phyloP scores from a whole-genome alignment of 2,888 invertebrate species.

The Tenthredo notha region DNA sequence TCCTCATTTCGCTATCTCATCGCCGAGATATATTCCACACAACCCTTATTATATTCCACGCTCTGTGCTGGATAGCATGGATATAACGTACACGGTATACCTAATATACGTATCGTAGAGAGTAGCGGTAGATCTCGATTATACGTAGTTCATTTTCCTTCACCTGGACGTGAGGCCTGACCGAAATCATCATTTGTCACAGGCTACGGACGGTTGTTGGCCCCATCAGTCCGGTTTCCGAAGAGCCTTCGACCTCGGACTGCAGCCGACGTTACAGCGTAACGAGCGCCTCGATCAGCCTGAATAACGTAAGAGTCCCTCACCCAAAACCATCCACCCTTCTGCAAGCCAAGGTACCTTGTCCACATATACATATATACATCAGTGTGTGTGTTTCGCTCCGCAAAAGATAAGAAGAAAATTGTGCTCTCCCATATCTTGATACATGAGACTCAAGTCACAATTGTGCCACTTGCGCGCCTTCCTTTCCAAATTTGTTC shows the following conservation, averaged over 20 bases:
- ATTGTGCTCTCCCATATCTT: not conserved
- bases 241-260: constrained; percentile 69
- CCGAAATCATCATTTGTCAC: constrained; percentile 43
- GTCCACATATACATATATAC: constrained; percentile 11
- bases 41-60: not conserved
- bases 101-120: not conserved
- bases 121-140: constrained; percentile 18
- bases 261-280: constrained; percentile 68
- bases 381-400: constrained; percentile 18
- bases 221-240: constrained; percentile 69
- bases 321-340: constrained; percentile 68
- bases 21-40: not conserved
- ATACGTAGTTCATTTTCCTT: not conserved
- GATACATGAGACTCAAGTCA: too few relatives aligned
- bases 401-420: constrained; percentile 4
- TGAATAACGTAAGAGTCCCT: constrained; percentile 72
- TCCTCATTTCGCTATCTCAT: not conserved
- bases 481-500: not conserved
- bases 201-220: constrained; percentile 72
- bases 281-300: constrained; percentile 70
- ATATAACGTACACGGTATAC: not conserved
- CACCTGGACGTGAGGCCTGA: not conserved
- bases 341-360: constrained; percentile 69
- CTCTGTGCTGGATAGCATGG: constrained; percentile 6
- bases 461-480: not conserved